phyloP scores from a whole-genome alignment of 2,797 vertebrate species.

The Chaetodon trifasciatus region DNA sequence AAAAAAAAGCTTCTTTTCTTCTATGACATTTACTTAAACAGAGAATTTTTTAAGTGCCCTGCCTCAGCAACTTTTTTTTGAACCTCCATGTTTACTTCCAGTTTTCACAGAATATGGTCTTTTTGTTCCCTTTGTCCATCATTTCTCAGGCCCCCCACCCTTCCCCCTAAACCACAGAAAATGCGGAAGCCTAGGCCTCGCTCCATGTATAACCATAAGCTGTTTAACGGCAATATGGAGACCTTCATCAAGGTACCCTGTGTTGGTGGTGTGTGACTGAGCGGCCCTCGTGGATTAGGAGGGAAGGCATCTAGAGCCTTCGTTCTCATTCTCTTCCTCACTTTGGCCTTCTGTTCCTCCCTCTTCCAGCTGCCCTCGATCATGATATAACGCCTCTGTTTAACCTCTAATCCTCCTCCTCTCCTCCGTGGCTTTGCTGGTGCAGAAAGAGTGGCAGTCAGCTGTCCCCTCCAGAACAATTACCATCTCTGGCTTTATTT shows the following conservation, averaged over 20 bases:
- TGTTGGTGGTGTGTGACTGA: constrained; percentile 81
- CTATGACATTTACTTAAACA: constrained; percentile 4
- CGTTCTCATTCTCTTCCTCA: constrained; percentile 59
- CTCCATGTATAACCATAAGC: constrained; percentile 98
- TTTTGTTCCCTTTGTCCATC: constrained; percentile 79
- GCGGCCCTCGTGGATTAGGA: constrained; percentile 81
- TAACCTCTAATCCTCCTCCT: constrained; percentile 74
- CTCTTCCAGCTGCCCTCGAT: constrained; percentile 71
- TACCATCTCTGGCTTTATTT: constrained; percentile 48
- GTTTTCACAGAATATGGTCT: constrained; percentile 68
- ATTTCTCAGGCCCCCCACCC: constrained; percentile 96
- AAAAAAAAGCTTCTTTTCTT: constrained; percentile 10
- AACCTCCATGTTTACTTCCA: constrained; percentile 29
- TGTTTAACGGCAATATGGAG: constrained; percentile 99
- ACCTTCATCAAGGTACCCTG: constrained; percentile 98
- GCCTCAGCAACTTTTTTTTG: constrained; percentile 27
- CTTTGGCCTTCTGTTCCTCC: constrained; percentile 70
- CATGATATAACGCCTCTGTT: constrained; percentile 69
- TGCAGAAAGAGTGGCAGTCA: constrained; percentile 57
- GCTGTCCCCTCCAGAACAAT: constrained; percentile 56
- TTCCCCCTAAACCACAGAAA: constrained; percentile 99
- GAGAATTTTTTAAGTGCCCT: constrained; percentile 4
- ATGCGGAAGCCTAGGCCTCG: constrained; percentile 99
- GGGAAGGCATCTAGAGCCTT: constrained; percentile 82
- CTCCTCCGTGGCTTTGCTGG: constrained; percentile 44